phyloP scores from a whole-genome alignment of 2,113 vertebrate genomes.

The Grantiella picta region DNA sequence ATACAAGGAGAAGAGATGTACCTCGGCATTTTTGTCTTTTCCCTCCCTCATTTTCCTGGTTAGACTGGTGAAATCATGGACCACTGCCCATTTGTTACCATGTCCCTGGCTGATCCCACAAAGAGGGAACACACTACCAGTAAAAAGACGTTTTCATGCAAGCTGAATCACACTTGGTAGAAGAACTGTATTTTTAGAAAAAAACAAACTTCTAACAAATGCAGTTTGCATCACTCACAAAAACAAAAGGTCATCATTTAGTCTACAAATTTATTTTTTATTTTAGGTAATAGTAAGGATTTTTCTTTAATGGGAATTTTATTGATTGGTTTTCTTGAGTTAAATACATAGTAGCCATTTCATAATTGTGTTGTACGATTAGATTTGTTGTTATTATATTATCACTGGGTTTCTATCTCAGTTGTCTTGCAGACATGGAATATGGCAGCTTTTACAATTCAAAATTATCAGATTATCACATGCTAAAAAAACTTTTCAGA shows the following conservation, averaged over 20 bases:
- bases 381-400: not conserved
- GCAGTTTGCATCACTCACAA: not conserved
- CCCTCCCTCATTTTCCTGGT: not conserved
- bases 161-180: not conserved
- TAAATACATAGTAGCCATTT: not conserved
- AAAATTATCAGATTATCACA: not conserved
- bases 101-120: not conserved
- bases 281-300: not conserved
- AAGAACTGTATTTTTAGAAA: not conserved
- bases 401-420: not conserved
- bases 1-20: not conserved
- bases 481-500: not conserved
- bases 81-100: not conserved
- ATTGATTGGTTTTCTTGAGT: not conserved
- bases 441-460: not conserved
- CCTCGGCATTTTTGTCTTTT: not conserved
- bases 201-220: not conserved
- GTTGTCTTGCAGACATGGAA: not conserved
- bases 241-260: not conserved
- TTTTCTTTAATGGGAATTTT: not conserved
- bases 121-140: not conserved
- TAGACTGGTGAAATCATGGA: not conserved
- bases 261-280: not conserved
- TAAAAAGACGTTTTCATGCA: not conserved
- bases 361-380: not conserved